Evolutionary conservation across 1,140 invertebrate species (phyloP), one percentile per base, ranked within the genome.

Genomic region (Scaptomyza hsui): DNA sequence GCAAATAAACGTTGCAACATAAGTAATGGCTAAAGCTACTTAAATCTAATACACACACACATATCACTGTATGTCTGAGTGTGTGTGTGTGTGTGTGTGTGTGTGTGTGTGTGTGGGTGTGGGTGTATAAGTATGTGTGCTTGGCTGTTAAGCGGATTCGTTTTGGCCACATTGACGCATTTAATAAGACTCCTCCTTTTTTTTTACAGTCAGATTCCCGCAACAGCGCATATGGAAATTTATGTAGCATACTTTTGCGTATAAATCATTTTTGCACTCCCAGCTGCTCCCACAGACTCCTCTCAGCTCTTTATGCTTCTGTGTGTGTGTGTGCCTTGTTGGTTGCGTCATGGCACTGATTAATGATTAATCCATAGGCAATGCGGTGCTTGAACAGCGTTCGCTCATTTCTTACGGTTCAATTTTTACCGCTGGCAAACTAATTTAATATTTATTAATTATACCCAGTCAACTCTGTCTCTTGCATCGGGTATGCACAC

Each of bases 361-460:
- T 75, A 75, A 72, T 72, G 72, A 75, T 75, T 75, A 72, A 75
- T 75, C 72, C 52, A 75, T 75, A 72, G 72, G 72, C 72, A 72
- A 67, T 75, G 72, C 72, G 72, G 56, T 60, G 47, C 39, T 21
- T 60, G 55, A 51, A 53, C n/a, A 57, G 53, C 32, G 53, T 49
- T 48, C 52, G 35, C 39, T 62, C 52, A 56, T 70, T 69, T 73
- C 49, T 69, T 70, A 61, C 21, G 44, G 37, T 51, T 69, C 53
- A 69, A 68, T 61, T 73, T 69, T 69, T 68, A 56, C 53, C 26
- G 59, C 59, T 62, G 32, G 26, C 44, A 56, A 70, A 74, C 71
- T 63, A 62, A 70, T 74, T 74, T 74, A 74, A 72, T 72, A 72
- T 72, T 72, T 72, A 72, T 72, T 72, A 68, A 72, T 72, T 68